These are phyloP conservation scores for Spinus olivaceus DNA, from an alignment of 2,797 vertebrate genomes.

Conservation along the genomic window DNA sequence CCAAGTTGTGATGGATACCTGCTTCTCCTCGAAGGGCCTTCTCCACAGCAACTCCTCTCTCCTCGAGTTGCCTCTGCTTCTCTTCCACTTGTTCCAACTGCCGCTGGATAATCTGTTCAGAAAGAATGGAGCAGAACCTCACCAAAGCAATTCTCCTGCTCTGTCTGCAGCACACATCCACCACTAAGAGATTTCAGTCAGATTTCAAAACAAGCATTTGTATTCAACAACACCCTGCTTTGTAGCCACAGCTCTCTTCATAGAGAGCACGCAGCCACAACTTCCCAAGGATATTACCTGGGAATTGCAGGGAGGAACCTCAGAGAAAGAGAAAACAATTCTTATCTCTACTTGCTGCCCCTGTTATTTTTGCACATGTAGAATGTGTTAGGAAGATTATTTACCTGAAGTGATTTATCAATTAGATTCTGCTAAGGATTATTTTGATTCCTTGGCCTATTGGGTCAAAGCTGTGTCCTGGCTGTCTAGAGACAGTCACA, in stretches of 20 bases:
- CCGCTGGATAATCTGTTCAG: constrained; percentile 92
- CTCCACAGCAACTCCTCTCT: constrained; percentile 95
- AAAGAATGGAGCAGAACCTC: not conserved
- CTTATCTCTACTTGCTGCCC: not conserved
- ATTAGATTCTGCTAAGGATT: not conserved
- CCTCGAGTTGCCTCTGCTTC: constrained; percentile 96
- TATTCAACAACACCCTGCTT: not conserved
- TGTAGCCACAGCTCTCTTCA: not conserved
- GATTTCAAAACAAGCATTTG: not conserved
- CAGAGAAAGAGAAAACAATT: not conserved
- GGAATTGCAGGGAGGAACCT: not conserved
- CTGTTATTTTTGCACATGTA: not conserved
- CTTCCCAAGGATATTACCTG: not conserved
- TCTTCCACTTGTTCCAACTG: constrained; percentile 99
- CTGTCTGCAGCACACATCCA: not conserved
- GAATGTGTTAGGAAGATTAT: not conserved
- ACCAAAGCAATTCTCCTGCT: not conserved
- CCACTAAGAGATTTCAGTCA: not conserved
- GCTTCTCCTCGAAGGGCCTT: constrained; percentile 97
- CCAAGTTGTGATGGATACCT: constrained; percentile 79
- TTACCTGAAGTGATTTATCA: not conserved
- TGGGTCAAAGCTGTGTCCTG: not conserved
- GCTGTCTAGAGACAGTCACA: not conserved
- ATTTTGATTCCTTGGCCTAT: not conserved
- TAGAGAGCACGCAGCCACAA: not conserved